phyloP scores from a whole-genome alignment of 2,888 invertebrate species.

The Dione juno region DNA sequence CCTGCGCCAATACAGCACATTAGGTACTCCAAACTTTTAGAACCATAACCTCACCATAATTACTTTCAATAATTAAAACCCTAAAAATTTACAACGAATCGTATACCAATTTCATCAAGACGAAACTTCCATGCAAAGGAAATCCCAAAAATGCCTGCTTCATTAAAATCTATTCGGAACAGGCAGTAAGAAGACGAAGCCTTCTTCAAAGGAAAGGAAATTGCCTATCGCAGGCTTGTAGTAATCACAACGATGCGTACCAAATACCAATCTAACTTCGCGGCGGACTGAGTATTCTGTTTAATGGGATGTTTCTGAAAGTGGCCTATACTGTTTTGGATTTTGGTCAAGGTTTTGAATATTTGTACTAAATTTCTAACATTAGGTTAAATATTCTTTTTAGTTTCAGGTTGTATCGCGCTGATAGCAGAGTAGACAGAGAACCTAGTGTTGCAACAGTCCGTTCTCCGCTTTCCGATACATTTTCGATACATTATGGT shows the following conservation, averaged over 20 bases:
- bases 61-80: background rate
- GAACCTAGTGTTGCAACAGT: too few relatives aligned
- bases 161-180: slow-evolving; percentile 71
- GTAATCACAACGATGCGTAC: slow-evolving; percentile 63
- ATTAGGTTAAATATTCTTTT: too few relatives aligned
- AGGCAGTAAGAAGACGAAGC: slow-evolving; percentile 64
- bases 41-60: background rate
- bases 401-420: too few relatives aligned
- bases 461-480: too few relatives aligned
- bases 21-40: too few relatives aligned
- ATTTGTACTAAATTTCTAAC: background rate
- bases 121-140: slow-evolving; percentile 44
- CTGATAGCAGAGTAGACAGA: too few relatives aligned
- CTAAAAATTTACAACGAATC: background rate
- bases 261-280: slow-evolving; percentile 75
- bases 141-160: slow-evolving; percentile 57
- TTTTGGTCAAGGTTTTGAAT: background rate
- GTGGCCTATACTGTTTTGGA: slow-evolving; percentile 45
- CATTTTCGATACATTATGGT: too few relatives aligned
- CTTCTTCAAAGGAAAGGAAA: slow-evolving; percentile 77
- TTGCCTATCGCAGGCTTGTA: slow-evolving; percentile 76
- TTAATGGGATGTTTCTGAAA: slow-evolving; percentile 71
- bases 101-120: slow-evolving; percentile 1
- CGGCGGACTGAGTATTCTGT: slow-evolving; percentile 59
- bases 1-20: too few relatives aligned